Evolutionary conservation across 2,888 invertebrate species (phyloP), one percentile per base, ranked within the genome.

Genomic region (Drosophila parthenogenetica): DNA sequence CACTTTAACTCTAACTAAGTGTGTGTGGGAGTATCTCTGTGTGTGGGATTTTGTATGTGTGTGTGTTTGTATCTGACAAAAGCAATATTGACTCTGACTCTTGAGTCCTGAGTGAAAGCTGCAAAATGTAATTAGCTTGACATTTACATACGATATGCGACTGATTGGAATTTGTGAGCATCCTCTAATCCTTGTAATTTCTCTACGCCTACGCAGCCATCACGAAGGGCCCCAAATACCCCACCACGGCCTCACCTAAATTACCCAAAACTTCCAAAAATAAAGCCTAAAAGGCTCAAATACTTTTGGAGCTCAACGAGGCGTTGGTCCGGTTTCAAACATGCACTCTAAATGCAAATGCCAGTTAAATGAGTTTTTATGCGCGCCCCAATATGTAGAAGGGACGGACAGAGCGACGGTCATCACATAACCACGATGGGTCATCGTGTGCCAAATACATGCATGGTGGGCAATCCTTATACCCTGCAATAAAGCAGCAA

Each of bases 321-420:
- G 65, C 49, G 48, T 19, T 19, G 42, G 43, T 19, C 51, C 39
- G 13, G 57, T 64, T 45, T 66, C 35, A 54, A 67, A 76, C 82
- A 76, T 85, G 87, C 83, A 87, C 81, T 86, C 88, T 81, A 84
- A 86, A 88, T 80, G 86, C 81, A 86, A 86, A 86, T 88, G 78
- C 78, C 84, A 88, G 74, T 84, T 80, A 84, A 86, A 86, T 84
- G 86, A 88, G 87, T 86, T 86, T 88, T 84, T 74, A 79, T 75
- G 71, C 68, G 65, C 70, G 74, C 60, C 51, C 50, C 50, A 32
- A 51, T 48, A 39, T 37, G 46, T 50, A 5, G 35, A 32, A 29
- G 19, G 35, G 25, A 51, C 51, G 39, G 37, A 22, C 17, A 46
- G 13, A 10, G 35, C 10, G n/a, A 29, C 29, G 13, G 17, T 35